Evolutionary conservation across 30 jellyfish, hydroid and myxozoan species (phyloP), one percentile per base, ranked within the genome.

Genomic region (Euphysa ruthae): DNA sequence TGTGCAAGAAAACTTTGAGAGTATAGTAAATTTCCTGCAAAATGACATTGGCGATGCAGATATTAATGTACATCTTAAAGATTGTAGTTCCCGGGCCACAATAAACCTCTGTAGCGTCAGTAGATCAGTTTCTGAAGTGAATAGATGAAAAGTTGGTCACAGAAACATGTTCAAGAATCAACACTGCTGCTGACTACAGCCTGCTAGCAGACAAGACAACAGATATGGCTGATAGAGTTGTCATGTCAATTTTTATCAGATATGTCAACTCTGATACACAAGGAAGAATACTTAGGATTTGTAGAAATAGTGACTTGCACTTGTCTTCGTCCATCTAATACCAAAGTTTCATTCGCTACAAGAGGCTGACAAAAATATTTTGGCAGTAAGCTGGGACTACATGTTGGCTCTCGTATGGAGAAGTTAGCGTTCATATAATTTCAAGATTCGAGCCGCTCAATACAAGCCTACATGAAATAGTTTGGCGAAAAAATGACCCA

Each of bases 71-170:
- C 65, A 52, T 52, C 0, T 52, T n/a, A 52, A 21, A 0, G 55
- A 0, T 52, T 12, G 65, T n/a, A n/a, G n/a, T n/a, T n/a, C n/a
- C n/a, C n/a, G n/a, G n/a, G n/a, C n/a, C 0, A 52, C 16, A 0
- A 52, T 52, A 52, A 0, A 52, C 65, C 65, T 52, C 65, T 12
- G 65, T 52, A 13, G 65, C 65, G 15, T 52, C 65, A 52, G 65
- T 52, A 52, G 65, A 52, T 20, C 27, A 52, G 65, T n/a, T n/a
- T n/a, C n/a, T n/a, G n/a, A 15, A 15, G 22, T 52, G 10, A 31
- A n/a, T n/a, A n/a, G n/a, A 52, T 52, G 27, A 52, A 21, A 52
- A 52, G 25, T 52, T 52, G 22, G 65, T 15, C 22, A 31, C 65
- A 21, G 65, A 52, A 52, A 52, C 65, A 20, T 52, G 65, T 21